A percentile compares a stretch with the other conserved stretches of the same genome.
These are phyloP conservation scores for Siniperca knerii DNA, from an alignment of 2,113 vertebrate species.

Conservation along the genomic window DNA sequence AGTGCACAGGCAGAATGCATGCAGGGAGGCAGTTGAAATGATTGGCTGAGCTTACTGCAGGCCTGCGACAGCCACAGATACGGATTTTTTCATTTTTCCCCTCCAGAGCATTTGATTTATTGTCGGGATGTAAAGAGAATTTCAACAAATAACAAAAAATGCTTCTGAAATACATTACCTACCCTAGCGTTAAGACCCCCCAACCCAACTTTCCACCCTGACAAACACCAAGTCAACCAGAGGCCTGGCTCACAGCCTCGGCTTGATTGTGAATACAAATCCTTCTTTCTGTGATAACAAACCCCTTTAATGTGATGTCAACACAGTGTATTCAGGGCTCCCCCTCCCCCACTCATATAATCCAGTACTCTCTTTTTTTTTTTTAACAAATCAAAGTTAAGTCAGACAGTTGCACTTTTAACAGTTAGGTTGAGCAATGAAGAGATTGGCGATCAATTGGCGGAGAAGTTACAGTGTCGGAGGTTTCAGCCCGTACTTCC, in stretches of 20 bases:
- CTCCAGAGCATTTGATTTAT: not conserved
- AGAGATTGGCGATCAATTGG: slow-evolving; percentile 35
- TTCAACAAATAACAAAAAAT: too few species aligned
- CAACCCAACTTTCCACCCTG: not conserved
- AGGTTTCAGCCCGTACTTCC: slow-evolving; percentile 98
- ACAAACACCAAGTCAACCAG: slow-evolving; percentile 1
- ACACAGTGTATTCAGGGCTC: slow-evolving; percentile 51
- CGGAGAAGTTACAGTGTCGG: slow-evolving; percentile 92
- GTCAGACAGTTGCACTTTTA: slow-evolving; percentile 68
- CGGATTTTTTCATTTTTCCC: not conserved
- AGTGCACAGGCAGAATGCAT: too few species aligned
- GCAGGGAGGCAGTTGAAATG: too few species aligned
- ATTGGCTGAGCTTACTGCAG: not conserved
- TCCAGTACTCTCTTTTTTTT: slow-evolving; percentile 35
- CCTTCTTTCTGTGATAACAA: slow-evolving; percentile 31
- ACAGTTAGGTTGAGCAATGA: slow-evolving; percentile 59
- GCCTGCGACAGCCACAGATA: too few species aligned
- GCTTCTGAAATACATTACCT: too few species aligned
- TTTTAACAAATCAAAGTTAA: slow-evolving; percentile 78
- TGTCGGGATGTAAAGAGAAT: too few species aligned
- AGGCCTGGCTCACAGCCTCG: slow-evolving; percentile 17
- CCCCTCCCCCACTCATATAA: slow-evolving; percentile 6
- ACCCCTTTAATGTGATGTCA: slow-evolving; percentile 61
- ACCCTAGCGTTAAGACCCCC: too few species aligned
- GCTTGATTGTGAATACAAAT: slow-evolving; percentile 23